These are phyloP conservation scores for Mobula hypostoma DNA, from an alignment of 2,113 vertebrate species.

Conservation along the genomic window DNA sequence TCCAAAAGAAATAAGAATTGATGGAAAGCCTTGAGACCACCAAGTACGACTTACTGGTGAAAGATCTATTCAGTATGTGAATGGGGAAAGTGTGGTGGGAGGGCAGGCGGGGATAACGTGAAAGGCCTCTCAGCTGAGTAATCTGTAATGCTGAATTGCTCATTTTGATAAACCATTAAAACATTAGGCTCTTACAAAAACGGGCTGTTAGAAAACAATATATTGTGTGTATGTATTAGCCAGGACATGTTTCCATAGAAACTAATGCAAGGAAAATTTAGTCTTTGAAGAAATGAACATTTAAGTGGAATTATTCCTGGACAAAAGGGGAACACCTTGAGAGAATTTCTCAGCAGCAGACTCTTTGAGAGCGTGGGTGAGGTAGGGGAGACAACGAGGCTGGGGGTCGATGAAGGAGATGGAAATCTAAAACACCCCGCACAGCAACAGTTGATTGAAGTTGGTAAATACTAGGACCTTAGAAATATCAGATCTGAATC, in stretches of 20 bases:
- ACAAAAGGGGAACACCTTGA: background rate
- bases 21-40: background rate
- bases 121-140: background rate
- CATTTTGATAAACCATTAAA: slow-evolving; percentile 7
- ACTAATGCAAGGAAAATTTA: slow-evolving; percentile 14
- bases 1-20: background rate
- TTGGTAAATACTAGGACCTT: too few relatives aligned
- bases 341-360: background rate
- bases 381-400: background rate
- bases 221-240: slow-evolving; percentile 2
- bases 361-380: background rate
- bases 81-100: background rate
- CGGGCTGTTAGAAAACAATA: background rate
- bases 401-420: too few relatives aligned
- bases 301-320: background rate
- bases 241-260: slow-evolving; percentile 12
- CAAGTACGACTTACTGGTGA: background rate
- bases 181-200: background rate
- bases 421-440: too few relatives aligned
- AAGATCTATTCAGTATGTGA: background rate
- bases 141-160: background rate
- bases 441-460: too few relatives aligned
- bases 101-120: background rate
- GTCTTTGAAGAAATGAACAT: background rate
- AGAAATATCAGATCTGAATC: too few relatives aligned